Conservation (phyloP, 2,888 invertebrate species). For the Phaonia tiefii region DNA sequence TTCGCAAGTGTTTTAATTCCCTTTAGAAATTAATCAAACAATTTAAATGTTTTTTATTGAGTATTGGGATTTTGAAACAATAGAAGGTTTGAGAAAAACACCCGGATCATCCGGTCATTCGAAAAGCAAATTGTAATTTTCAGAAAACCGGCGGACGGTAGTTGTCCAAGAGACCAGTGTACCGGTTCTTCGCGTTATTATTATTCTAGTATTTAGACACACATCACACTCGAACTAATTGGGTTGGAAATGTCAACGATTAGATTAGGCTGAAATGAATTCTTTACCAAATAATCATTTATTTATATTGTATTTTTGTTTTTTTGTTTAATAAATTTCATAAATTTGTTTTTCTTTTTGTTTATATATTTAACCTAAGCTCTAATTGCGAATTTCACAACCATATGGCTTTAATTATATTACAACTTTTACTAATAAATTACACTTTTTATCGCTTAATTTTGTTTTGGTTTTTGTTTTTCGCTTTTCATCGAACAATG, state of each 20-base stretch:
- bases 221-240: neutral
- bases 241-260: neutral
- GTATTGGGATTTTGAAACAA: too few species aligned
- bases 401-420: slow-evolving; percentile 71
- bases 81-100: too few species aligned
- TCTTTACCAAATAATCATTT: slow-evolving; percentile 8
- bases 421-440: slow-evolving; percentile 62
- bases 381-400: slow-evolving; percentile 75
- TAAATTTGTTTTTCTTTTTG: slow-evolving; percentile 30
- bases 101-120: too few species aligned
- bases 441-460: slow-evolving; percentile 49
- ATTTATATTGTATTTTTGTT: slow-evolving; percentile 7
- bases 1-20: too few species aligned
- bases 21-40: too few species aligned
- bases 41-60: too few species aligned
- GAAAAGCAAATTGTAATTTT: too few species aligned
- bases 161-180: too few species aligned
- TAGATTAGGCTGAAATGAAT: neutral
- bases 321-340: slow-evolving; percentile 11
- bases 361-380: slow-evolving; percentile 70
- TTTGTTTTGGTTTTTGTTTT: slow-evolving; percentile 17
- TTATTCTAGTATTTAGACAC: too few species aligned
- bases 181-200: too few species aligned
- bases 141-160: too few species aligned
- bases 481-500: slow-evolving; percentile 38